Evolutionary conservation across 2,888 invertebrate species (phyloP).

Genomic region (Cyclophora punctaria): DNA sequence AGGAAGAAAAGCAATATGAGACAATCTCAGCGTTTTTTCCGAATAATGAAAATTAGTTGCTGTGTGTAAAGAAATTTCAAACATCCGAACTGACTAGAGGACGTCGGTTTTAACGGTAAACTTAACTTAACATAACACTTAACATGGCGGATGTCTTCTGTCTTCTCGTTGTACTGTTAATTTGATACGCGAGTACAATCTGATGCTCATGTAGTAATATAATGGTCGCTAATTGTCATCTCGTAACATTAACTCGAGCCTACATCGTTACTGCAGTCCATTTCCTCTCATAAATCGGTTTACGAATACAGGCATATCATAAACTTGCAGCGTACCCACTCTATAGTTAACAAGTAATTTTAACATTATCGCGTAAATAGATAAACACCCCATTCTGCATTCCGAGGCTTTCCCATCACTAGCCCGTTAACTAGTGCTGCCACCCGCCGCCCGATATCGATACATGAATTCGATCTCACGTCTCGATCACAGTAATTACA

Average conservation of each 20-base stretch:
- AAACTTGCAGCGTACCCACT: conserved; percentile 19
- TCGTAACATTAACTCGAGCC: not conserved
- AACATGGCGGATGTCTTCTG: no score
- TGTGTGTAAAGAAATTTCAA: no score
- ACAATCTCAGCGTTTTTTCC: no score
- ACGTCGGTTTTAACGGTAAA: no score
- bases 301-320: conserved; percentile 5
- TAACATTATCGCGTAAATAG: conserved; percentile 43
- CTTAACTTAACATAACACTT: no score
- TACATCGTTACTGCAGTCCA: conserved; percentile 11
- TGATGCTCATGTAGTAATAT: no score
- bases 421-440: conserved; percentile 18
- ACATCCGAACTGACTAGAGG: no score
- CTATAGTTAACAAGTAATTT: conserved; percentile 35
- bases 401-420: conserved; percentile 12
- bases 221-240: not conserved
- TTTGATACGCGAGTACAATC: no score
- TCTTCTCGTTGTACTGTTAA: no score
- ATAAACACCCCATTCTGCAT: conserved; percentile 29
- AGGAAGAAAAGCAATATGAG: no score
- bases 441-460: conserved; percentile 48
- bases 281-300: conserved; percentile 20
- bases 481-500: conserved; percentile 55
- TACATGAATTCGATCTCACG: conserved; percentile 60
- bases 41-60: no score